Conservation (phyloP, 2,888 invertebrate genomes). For the Taphrorychus bicolor region DNA sequence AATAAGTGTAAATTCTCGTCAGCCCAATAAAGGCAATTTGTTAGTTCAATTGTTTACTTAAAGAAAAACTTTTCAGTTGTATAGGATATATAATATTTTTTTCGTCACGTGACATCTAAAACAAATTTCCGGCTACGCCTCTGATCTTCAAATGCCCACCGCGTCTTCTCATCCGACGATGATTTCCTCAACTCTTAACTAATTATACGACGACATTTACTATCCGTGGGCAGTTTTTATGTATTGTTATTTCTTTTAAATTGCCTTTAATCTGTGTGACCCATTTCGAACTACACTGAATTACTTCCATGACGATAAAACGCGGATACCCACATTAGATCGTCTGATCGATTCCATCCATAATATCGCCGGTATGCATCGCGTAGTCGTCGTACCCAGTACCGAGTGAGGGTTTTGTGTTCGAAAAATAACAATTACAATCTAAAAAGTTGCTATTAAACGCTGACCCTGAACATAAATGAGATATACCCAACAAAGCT, state of each 20-base stretch:
- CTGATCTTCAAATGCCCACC: neutral
- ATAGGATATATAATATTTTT: no score
- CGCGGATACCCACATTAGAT: neutral
- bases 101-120: no score
- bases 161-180: neutral
- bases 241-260: conserved; percentile 9
- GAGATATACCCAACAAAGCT: neutral
- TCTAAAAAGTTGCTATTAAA: no score
- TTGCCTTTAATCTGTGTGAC: conserved; percentile 8
- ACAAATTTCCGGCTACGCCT: no score
- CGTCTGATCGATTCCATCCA: neutral
- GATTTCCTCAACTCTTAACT: neutral
- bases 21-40: no score
- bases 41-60: no score
- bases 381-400: no score
- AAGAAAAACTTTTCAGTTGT: no score
- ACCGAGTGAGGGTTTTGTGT: no score
- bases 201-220: conserved; percentile 1
- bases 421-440: no score
- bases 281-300: neutral
- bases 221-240: conserved; percentile 8
- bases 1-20: no score
- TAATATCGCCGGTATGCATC: no score
- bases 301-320: neutral
- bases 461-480: neutral